Evolutionary conservation across 2,888 invertebrate species (phyloP).

Genomic region (Cactoblastis cactorum): DNA sequence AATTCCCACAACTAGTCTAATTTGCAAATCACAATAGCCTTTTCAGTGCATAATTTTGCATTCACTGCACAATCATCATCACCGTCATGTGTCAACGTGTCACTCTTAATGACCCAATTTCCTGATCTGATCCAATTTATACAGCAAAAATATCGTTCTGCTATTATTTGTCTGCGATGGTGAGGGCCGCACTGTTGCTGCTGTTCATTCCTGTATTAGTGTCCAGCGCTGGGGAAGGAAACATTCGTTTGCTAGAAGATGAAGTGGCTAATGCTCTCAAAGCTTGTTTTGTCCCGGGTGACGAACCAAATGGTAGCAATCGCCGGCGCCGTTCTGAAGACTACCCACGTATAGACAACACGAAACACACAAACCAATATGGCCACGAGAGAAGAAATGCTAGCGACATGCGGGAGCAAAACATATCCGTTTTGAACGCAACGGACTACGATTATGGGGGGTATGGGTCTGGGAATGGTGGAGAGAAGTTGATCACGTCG

Average conservation of each 20-base stretch:
- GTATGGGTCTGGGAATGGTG: conserved; percentile 34
- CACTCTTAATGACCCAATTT: conserved; percentile 45
- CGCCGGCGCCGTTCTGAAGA: conserved; percentile 37
- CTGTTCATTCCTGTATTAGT: conserved; percentile 41
- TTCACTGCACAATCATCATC: conserved; percentile 14
- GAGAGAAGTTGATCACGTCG: conserved; percentile 39
- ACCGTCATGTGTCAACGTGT: conserved; percentile 38
- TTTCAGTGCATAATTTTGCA: conserved; percentile 11
- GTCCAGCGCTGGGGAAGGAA: conserved; percentile 54
- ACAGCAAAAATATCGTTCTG: conserved; percentile 18
- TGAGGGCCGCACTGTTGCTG: conserved; percentile 32
- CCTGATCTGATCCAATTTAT: conserved; percentile 47
- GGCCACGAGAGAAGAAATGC: conserved; percentile 49
- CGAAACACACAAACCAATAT: conserved; percentile 38
- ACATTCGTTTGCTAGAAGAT: conserved; percentile 62
- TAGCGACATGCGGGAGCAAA: conserved; percentile 38
- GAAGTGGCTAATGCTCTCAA: conserved; percentile 59
- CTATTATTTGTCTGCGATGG: conserved; percentile 37
- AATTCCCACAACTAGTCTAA: too few relatives aligned
- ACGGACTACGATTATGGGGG: conserved; percentile 48
- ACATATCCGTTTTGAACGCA: conserved; percentile 43
- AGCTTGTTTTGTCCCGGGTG: conserved; percentile 36
- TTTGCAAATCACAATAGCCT: not conserved
- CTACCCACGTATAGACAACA: conserved; percentile 44
- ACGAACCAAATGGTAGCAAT: conserved; percentile 24